Percentiles rank a stretch among this genome's conserved stretches.
These are phyloP conservation scores for Redunca redunca DNA, from an alignment of 2,113 vertebrate genomes.

Conservation along the genomic window DNA sequence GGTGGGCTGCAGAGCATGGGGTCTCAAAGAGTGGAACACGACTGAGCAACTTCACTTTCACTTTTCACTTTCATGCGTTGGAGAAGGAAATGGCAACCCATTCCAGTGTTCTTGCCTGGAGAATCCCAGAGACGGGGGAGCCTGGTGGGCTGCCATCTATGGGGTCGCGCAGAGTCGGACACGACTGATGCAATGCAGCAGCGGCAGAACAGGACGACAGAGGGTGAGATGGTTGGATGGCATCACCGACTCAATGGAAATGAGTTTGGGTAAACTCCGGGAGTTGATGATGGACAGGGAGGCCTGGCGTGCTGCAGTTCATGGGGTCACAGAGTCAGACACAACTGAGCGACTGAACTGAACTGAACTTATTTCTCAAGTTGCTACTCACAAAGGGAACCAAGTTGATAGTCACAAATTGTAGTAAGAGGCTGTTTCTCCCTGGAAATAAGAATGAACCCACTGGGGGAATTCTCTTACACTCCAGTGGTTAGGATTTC, in stretches of 20 bases:
- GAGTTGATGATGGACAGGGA: not conserved
- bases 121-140: not conserved
- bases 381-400: not conserved
- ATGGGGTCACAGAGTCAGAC: not conserved
- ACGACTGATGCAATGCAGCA: not conserved
- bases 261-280: not conserved
- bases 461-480: not conserved
- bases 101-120: not conserved
- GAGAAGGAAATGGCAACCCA: not conserved
- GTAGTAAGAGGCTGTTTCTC: not conserved
- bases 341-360: accelerated
- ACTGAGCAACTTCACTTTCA: not conserved
- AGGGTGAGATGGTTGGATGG: not conserved
- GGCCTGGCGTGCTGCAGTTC: accelerated
- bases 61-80: not conserved
- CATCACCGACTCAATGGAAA: accelerated
- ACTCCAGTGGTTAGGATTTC: not conserved
- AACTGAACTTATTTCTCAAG: not conserved
- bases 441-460: not conserved
- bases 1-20: not conserved
- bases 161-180: not conserved
- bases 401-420: not conserved
- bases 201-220: not conserved
- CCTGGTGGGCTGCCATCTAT: not conserved
- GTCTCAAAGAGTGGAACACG: not conserved